These are phyloP conservation scores for Epicampocera succincta DNA, from an alignment of 2,888 invertebrate genomes.

Conservation along the genomic window DNA sequence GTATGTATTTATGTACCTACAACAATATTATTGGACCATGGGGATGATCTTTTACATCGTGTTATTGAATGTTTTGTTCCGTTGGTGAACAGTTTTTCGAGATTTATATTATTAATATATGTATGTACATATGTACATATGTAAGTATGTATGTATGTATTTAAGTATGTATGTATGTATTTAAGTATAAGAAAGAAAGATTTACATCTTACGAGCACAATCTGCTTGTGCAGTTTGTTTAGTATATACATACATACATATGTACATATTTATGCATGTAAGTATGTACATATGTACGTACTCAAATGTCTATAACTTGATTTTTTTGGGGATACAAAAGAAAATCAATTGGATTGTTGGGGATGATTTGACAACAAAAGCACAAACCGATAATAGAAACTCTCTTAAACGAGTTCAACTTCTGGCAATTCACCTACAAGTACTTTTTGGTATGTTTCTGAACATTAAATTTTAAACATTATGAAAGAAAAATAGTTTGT, in stretches of 20 bases:
- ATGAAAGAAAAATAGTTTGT: conserved; percentile 1
- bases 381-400: not conserved
- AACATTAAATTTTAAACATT: conserved; percentile 2
- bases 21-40: conserved; percentile 30
- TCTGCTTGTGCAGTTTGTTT: conserved; percentile 1
- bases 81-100: conserved; percentile 29
- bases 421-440: conserved; percentile 1
- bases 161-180: no score
- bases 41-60: conserved; percentile 49
- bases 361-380: conserved; percentile 9
- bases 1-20: not conserved
- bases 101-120: not conserved
- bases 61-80: conserved; percentile 35
- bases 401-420: not conserved
- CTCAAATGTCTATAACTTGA: not conserved
- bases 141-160: no score
- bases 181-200: conserved; percentile 16
- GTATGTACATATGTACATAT: no score
- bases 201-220: conserved; percentile 16
- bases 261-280: no score
- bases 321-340: conserved; percentile 6
- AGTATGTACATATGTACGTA: no score
- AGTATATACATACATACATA: no score
- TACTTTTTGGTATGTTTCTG: not conserved
- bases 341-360: conserved; percentile 23